phyloP scores from a whole-genome alignment of 2,113 vertebrate genomes.

The Indicator maculatus region DNA sequence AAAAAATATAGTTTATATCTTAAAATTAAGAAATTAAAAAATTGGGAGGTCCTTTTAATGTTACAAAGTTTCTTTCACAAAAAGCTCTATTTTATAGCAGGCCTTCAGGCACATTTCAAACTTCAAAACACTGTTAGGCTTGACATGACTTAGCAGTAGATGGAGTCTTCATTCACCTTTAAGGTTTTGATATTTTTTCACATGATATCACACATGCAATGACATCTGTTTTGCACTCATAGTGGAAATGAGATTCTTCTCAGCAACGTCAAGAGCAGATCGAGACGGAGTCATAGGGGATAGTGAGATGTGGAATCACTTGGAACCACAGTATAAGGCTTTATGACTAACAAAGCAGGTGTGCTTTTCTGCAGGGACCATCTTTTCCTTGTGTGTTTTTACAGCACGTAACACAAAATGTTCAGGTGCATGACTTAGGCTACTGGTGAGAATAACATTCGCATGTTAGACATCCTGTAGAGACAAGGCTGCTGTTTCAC shows the following conservation, averaged over 20 bases:
- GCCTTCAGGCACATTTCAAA: background rate
- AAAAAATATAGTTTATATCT: background rate
- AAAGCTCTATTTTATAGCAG: background rate
- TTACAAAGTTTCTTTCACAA: background rate
- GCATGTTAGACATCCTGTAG: background rate
- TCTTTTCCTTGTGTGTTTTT: background rate
- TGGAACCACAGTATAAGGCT: background rate
- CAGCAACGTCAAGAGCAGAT: constrained; percentile 2
- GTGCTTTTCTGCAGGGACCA: background rate
- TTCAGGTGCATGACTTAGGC: background rate
- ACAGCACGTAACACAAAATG: background rate
- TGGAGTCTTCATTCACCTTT: constrained; percentile 4
- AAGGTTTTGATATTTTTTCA: constrained; percentile 30
- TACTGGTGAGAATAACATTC: background rate
- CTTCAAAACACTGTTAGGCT: background rate
- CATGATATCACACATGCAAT: background rate
- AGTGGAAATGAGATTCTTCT: constrained; percentile 42
- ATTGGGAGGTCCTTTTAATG: background rate
- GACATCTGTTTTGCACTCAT: constrained; percentile 32
- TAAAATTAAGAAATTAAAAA: background rate
- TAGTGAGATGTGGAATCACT: background rate
- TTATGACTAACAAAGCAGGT: constrained; percentile 13
- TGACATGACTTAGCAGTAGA: background rate
- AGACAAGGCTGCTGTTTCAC: background rate
- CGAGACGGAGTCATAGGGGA: background rate